These are phyloP conservation scores for Tarsius wallacei DNA, from an alignment of 2,797 vertebrate species.

Conservation along the genomic window DNA sequence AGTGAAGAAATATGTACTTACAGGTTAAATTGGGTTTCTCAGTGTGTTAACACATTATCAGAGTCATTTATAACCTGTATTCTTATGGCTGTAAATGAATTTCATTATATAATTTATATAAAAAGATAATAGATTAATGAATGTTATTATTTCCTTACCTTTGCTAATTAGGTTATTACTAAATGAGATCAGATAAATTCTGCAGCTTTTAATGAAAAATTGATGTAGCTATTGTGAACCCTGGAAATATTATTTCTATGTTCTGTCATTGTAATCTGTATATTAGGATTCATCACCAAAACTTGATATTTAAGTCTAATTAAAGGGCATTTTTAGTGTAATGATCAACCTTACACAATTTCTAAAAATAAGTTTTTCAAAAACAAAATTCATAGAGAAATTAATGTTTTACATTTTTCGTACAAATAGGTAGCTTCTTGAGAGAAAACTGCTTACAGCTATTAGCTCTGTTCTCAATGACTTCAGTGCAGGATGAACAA, in stretches of 20 bases:
- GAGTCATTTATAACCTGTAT: constrained; percentile 74
- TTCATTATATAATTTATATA: constrained; percentile 79
- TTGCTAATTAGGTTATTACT: constrained; percentile 79
- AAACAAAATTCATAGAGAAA: constrained; percentile 43
- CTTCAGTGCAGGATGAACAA: not conserved
- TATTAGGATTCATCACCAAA: constrained; percentile 41
- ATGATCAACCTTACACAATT: constrained; percentile 39
- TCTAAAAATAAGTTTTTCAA: not conserved
- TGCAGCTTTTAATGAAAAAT: constrained; percentile 77
- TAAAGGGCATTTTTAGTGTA: constrained; percentile 42
- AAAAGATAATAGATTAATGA: constrained; percentile 80
- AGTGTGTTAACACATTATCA: constrained; percentile 75
- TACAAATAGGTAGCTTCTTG: not conserved
- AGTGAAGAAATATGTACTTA: constrained; percentile 69
- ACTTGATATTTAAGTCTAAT: constrained; percentile 71
- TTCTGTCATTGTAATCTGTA: constrained; percentile 36
- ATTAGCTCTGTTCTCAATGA: not conserved
- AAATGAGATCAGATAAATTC: constrained; percentile 80
- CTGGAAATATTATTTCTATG: constrained; percentile 72
- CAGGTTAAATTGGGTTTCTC: constrained; percentile 73
- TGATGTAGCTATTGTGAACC: constrained; percentile 67
- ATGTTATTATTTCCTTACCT: constrained; percentile 81
- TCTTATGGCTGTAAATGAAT: constrained; percentile 66
- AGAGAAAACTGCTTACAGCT: not conserved
- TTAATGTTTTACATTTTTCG: constrained; percentile 44